phyloP scores from a whole-genome alignment of 2,113 vertebrate species.

The Lycaon pictus region DNA sequence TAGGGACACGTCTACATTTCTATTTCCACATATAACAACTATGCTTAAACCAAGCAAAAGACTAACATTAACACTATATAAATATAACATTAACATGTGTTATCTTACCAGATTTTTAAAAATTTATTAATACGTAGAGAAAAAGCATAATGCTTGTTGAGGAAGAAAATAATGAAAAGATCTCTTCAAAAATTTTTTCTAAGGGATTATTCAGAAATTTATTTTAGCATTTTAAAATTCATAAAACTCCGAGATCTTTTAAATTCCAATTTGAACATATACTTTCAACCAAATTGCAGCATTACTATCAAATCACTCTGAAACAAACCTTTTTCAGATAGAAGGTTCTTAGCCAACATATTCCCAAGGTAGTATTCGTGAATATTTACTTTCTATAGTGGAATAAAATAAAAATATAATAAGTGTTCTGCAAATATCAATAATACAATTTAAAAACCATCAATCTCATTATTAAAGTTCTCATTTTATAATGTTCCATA shows the following conservation, averaged over 20 bases:
- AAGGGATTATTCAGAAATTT: slow-evolving; percentile 3
- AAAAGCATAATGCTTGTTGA: slow-evolving; percentile 37
- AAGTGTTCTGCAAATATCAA: slow-evolving; percentile 69
- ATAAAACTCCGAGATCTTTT: slow-evolving; percentile 24
- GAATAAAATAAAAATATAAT: slow-evolving; percentile 76
- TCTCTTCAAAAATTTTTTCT: slow-evolving; percentile 57
- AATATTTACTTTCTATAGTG: slow-evolving; percentile 94
- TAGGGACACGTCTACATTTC: not conserved
- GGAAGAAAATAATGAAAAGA: slow-evolving; percentile 50
- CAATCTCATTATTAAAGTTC: slow-evolving; percentile 60
- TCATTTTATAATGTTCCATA: slow-evolving; percentile 50
- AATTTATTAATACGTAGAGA: not conserved
- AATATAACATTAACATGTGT: not conserved
- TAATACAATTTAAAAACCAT: slow-evolving; percentile 52
- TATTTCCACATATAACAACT: slow-evolving; percentile 17
- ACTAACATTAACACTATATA: slow-evolving; percentile 36
- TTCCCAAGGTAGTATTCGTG: slow-evolving; percentile 98
- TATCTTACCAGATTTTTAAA: slow-evolving; percentile 27
- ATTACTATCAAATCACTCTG: slow-evolving; percentile 56
- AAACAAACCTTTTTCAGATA: slow-evolving; percentile 90
- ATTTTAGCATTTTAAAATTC: slow-evolving; percentile 59
- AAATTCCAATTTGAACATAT: slow-evolving; percentile 54
- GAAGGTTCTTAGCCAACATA: slow-evolving; percentile 88
- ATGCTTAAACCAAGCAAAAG: slow-evolving; percentile 42
- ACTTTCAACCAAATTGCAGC: slow-evolving; percentile 57